These are phyloP conservation scores for Sylvietta virens DNA, from an alignment of 2,113 vertebrate species.

Conservation along the genomic window DNA sequence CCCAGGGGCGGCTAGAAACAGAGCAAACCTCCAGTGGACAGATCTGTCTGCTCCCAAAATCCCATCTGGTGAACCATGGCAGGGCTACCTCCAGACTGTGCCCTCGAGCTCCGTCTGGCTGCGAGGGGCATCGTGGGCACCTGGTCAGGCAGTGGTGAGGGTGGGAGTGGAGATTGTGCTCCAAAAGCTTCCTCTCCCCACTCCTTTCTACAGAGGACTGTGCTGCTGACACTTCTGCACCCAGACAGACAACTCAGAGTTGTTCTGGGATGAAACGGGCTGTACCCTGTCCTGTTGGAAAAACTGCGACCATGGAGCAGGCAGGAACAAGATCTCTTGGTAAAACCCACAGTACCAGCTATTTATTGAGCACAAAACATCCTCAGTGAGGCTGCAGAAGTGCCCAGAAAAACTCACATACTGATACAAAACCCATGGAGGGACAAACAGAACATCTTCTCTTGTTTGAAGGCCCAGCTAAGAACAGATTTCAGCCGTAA, in stretches of 20 bases:
- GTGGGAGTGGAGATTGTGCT: background rate
- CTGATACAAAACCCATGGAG: background rate
- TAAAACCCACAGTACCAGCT: background rate
- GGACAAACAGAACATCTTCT: background rate
- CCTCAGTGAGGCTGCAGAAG: background rate
- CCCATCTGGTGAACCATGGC: background rate
- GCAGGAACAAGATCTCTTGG: background rate
- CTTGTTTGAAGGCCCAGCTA: background rate
- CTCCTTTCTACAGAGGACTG: background rate
- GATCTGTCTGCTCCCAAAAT: conserved; percentile 12
- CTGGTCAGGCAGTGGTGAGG: background rate
- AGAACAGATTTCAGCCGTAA: background rate
- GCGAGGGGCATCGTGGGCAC: rapidly evolving
- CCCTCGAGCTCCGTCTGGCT: background rate
- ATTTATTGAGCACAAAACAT: background rate
- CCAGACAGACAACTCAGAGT: background rate
- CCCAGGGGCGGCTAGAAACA: background rate
- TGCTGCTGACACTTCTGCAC: background rate
- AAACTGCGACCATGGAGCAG: background rate
- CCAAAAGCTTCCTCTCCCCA: background rate
- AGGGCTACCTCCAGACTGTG: background rate
- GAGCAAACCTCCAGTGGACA: background rate
- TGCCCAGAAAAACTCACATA: background rate
- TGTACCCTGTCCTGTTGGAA: background rate
- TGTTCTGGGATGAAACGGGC: background rate